Evolutionary conservation across 2,113 vertebrate species (phyloP).

Genomic region (Anhinga rufa): DNA sequence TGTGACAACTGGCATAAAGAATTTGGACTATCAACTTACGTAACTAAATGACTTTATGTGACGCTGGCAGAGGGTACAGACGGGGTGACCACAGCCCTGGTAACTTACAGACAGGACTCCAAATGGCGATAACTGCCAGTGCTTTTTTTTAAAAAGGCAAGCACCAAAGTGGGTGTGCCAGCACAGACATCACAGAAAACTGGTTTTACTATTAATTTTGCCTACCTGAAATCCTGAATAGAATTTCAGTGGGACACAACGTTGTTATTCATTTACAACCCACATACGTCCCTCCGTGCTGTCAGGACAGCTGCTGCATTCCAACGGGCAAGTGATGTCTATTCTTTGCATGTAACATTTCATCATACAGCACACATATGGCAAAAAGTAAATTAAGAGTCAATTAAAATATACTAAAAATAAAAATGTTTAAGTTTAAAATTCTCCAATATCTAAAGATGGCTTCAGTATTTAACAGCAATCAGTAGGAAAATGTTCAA

Average conservation of each 20-base stretch:
- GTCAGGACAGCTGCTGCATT: neutral
- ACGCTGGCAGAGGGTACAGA: neutral
- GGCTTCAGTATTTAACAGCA: neutral
- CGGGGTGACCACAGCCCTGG: neutral
- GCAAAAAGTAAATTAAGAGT: neutral
- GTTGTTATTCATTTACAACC: neutral
- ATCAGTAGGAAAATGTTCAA: neutral
- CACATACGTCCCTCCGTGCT: neutral
- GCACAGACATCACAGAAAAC: neutral
- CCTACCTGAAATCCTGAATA: neutral
- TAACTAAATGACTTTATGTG: neutral
- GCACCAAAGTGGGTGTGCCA: neutral
- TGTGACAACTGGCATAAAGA: neutral
- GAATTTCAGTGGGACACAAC: neutral
- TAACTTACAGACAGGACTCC: neutral
- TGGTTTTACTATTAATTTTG: neutral
- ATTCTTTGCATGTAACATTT: neutral
- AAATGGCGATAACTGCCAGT: fast-evolving
- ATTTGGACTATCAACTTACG: neutral
- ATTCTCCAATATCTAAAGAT: neutral
- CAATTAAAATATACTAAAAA: neutral
- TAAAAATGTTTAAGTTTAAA: neutral
- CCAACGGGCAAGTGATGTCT: neutral
- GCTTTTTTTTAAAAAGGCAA: neutral
- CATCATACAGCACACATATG: neutral